Percentiles rank a stretch among this genome's conserved stretches.
These are phyloP conservation scores for Leucoma salicis DNA, from an alignment of 2,888 invertebrate species.

Conservation along the genomic window DNA sequence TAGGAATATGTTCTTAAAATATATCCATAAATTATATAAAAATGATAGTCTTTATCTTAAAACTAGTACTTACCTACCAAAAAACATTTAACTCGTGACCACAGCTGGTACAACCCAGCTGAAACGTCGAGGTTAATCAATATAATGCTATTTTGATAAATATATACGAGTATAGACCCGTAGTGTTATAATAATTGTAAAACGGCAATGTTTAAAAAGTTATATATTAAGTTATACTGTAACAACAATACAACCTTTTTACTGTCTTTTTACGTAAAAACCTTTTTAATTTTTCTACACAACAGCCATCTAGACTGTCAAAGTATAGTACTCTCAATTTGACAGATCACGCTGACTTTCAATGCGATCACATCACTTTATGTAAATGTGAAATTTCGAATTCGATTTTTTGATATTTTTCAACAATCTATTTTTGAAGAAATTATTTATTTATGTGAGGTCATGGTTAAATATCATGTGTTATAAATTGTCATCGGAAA, in stretches of 20 bases:
- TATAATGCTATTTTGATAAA: too few species aligned
- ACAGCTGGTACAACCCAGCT: too few species aligned
- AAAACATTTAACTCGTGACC: too few species aligned
- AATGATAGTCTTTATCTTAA: too few species aligned
- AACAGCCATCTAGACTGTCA: slow-evolving; percentile 37
- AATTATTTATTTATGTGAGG: slow-evolving; percentile 72
- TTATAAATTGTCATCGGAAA: slow-evolving; percentile 59
- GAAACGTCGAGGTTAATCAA: too few species aligned
- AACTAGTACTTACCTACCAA: too few species aligned
- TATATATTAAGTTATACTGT: too few species aligned
- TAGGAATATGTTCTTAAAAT: too few species aligned
- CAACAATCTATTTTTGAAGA: slow-evolving; percentile 77
- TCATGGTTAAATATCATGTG: slow-evolving; percentile 77
- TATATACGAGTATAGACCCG: too few species aligned
- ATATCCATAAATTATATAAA: too few species aligned
- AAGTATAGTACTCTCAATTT: slow-evolving; percentile 30
- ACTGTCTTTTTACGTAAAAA: slow-evolving; percentile 15
- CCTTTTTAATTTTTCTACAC: slow-evolving; percentile 20
- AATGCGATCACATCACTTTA: slow-evolving; percentile 61
- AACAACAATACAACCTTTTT: slow-evolving; percentile 16
- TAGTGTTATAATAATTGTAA: too few species aligned
- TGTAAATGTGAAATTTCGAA: slow-evolving; percentile 69
- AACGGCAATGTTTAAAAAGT: too few species aligned
- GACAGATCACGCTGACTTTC: slow-evolving; percentile 44
- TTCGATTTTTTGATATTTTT: slow-evolving; percentile 75